These are phyloP conservation scores for Pogonomyrmex californicus DNA, from an alignment of 1,140 invertebrate genomes.

Conservation along the genomic window DNA sequence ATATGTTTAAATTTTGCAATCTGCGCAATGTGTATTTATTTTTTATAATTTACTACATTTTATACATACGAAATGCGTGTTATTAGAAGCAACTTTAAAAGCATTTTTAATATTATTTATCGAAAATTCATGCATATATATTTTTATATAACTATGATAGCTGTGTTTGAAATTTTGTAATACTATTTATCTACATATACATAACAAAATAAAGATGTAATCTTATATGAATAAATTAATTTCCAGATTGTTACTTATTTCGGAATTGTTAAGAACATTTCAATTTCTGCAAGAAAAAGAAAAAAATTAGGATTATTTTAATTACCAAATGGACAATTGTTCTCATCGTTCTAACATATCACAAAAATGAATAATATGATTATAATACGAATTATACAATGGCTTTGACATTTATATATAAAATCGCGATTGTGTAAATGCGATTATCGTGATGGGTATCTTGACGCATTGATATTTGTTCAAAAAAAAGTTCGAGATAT, in stretches of 20 bases:
- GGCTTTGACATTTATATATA: background rate
- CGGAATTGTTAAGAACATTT: background rate
- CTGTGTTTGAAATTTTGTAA: too few relatives aligned
- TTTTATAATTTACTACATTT: constrained; percentile 3
- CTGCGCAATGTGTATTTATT: background rate
- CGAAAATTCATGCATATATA: too few relatives aligned
- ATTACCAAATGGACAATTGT: background rate
- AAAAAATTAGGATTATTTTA: background rate
- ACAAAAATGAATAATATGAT: background rate
- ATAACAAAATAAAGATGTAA: too few relatives aligned
- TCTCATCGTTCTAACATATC: background rate
- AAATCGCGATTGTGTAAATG: background rate
- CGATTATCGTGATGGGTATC: background rate
- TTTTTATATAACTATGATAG: too few relatives aligned
- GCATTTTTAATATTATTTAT: too few relatives aligned
- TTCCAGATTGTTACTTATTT: too few relatives aligned
- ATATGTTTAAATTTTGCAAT: background rate
- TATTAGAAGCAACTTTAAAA: too few relatives aligned
- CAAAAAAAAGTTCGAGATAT: background rate
- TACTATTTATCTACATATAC: too few relatives aligned
- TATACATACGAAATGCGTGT: background rate
- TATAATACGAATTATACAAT: background rate
- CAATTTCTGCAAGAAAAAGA: background rate
- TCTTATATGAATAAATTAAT: too few relatives aligned
- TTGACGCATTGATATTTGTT: background rate